A percentile compares a stretch with the other conserved stretches of the same genome.
Evolutionary conservation across 1,140 invertebrate genomes (phyloP).

Genomic region (Aradophagus sp.): DNA sequence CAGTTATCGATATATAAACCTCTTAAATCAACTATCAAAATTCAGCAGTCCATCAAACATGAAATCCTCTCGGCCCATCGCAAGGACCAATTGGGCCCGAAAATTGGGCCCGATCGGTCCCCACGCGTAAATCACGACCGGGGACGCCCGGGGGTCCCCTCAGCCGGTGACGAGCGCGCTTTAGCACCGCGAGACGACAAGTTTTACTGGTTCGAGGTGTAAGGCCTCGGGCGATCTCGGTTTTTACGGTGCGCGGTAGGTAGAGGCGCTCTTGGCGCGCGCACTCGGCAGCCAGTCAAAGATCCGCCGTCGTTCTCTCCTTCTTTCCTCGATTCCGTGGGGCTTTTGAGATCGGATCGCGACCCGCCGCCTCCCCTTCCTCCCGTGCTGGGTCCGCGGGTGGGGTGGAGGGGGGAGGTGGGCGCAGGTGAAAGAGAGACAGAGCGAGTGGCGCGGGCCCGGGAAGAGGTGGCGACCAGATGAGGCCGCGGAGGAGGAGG

Average conservation of each 20-base stretch:
- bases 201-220: slow-evolving; percentile 74
- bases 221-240: slow-evolving; percentile 69
- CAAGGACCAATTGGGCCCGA: too few relatives aligned
- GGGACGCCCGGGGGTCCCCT: too few relatives aligned
- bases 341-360: slow-evolving; percentile 50
- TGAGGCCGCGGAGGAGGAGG: slow-evolving; percentile 37
- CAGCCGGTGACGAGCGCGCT: slow-evolving; percentile 56
- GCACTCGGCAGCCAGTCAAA: slow-evolving; percentile 62
- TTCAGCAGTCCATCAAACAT: too few relatives aligned
- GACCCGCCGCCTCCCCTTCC: too few relatives aligned
- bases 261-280: slow-evolving; percentile 32
- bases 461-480: slow-evolving; percentile 59
- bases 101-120: too few relatives aligned
- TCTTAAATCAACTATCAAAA: too few relatives aligned
- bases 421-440: slow-evolving; percentile 59
- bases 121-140: too few relatives aligned
- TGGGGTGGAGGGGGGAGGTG: slow-evolving; percentile 49
- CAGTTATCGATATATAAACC: too few relatives aligned
- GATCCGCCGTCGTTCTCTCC: slow-evolving; percentile 59
- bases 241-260: slow-evolving; percentile 67
- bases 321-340: slow-evolving; percentile 53
- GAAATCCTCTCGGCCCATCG: too few relatives aligned
- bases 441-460: slow-evolving; percentile 35
- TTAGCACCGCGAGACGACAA: slow-evolving; percentile 67
- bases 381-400: too few relatives aligned